Base-by-base conservation (phyloP, 2,797 vertebrate genomes). In the Leptatherina wallacei region DNA sequence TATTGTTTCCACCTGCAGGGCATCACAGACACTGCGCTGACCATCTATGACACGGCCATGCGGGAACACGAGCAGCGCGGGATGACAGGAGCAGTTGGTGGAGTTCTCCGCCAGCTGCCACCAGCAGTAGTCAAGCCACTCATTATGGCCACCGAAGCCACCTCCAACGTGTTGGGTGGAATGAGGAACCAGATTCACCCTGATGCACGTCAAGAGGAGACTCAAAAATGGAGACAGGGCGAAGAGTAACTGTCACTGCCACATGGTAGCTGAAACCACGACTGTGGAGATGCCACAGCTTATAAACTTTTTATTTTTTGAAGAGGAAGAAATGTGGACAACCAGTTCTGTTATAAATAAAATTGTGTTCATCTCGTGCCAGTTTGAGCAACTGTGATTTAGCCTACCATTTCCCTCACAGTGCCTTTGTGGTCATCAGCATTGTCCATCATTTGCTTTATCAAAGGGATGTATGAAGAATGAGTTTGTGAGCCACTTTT, bases 121-220 rank as follows among this genome's bases (percentile, higher is more conserved):
- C 98, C 98, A 0, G 96, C 97, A 0, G 96, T 99, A 65, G 98
- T 99, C 71, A 98, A 96, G 79, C 98, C 98, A 0, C 94, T 99
- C 57, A 98, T 99, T 10, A 96, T 99, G 63, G 98, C 98, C 71
- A 99, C 98, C 0, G 98, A 99, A 85, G 98, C 98, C 7, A 99
- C 98, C 0, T 97, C 98, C 5, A 99, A 98, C 0, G 98, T 99
- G 47, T 80, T 99, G 54, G 98, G 96, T 3, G 98, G 98, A 65
- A 99, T 99, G 98, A 96, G 98, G 83, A 99, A 99, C 94, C 98
- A 99, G 85, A 99, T 99, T 71, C 95, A 98, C 73, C 98, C 98
- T 0, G 98, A 99, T 7, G 98, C 97, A 0, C 96, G 98, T 36
- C 98, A 98, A 74, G 98, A 99, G 65, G 98, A 99, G 74, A 97